These are phyloP conservation scores for Odocoileus virginianus DNA, from an alignment of 2,113 vertebrate genomes.

Conservation along the genomic window DNA sequence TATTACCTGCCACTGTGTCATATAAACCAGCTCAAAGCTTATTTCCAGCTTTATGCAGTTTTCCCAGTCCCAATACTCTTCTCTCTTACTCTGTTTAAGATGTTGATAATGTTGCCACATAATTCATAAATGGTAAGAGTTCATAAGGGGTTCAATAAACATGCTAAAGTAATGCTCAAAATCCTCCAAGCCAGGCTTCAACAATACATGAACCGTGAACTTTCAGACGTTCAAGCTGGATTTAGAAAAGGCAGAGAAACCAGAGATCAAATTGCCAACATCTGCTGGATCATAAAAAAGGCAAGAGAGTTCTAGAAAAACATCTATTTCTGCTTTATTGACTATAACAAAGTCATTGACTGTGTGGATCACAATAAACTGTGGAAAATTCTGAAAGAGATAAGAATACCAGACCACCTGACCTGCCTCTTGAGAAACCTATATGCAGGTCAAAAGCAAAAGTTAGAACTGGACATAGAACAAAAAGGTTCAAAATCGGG, in stretches of 20 bases:
- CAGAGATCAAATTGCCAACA: neutral
- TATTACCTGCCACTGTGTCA: neutral
- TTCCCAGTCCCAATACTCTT: neutral
- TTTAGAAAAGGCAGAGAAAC: neutral
- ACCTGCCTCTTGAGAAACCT: neutral
- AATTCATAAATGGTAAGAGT: neutral
- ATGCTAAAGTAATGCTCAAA: accelerated
- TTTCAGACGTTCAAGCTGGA: neutral
- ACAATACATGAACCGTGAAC: neutral
- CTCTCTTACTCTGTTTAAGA: neutral
- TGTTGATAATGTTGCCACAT: neutral
- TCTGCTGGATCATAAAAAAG: neutral
- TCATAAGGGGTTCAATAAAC: neutral
- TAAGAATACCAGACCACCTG: neutral
- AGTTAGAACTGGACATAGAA: neutral
- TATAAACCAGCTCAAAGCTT: neutral
- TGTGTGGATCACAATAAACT: neutral
- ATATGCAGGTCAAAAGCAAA: neutral
- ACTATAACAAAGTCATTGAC: neutral
- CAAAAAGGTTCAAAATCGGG: neutral
- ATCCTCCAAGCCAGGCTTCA: neutral
- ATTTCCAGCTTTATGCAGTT: neutral
- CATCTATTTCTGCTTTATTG: neutral
- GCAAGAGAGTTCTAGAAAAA: neutral
- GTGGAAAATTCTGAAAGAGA: neutral